Base-by-base conservation (phyloP, 2,888 invertebrate genomes). In the Anoplius nigerrimus region DNA sequence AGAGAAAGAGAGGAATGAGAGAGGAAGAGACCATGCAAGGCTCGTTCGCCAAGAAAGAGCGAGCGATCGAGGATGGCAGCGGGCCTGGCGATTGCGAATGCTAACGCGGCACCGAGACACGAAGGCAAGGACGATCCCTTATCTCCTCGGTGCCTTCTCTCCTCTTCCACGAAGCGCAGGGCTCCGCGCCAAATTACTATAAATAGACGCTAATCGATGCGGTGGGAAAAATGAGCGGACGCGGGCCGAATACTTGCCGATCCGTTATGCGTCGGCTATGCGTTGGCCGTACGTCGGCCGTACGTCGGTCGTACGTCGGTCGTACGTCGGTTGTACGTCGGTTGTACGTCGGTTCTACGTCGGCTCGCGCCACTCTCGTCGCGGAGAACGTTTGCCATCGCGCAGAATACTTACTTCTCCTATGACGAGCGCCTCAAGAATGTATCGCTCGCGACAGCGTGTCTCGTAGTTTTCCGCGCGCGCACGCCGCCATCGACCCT, bases 61-160 rank as follows among this genome's bases (percentile, higher is more conserved):
- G 43, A 34, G 24, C 20, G 45, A 58, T n/a, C n/a, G n/a, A n/a
- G 21, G 52, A 64, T 34, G 57, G 45, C 27, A 46, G 22, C 43
- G 18, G n/a, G 20, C 43, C 45, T n/a, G 21, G 69, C 74, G 75
- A 82, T 83, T 83, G 76, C 79, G 68, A 77, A 84, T 84, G 82
- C 84, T 64, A 20, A 64, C 62, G 52, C 74, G 72, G 53, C 81
- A 72, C 56, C 72, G 71, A 34, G 34, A n/a, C 34, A 34, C 34
- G 72, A 62, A 78, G 69, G 85, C 88, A 87, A 88, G 87, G 88
- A 86, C 86, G 87, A 88, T 86, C 76, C 76, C 84, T 86, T 84
- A 86, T 86, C 84, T 83, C 68, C 74, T 48, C 48, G 48, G 48
- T 2, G 48, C n/a, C 48, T 16, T 61, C 69, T 59, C 71, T 70